Conservation (phyloP, 2,797 vertebrate genomes). For the Muscicapa striata region DNA sequence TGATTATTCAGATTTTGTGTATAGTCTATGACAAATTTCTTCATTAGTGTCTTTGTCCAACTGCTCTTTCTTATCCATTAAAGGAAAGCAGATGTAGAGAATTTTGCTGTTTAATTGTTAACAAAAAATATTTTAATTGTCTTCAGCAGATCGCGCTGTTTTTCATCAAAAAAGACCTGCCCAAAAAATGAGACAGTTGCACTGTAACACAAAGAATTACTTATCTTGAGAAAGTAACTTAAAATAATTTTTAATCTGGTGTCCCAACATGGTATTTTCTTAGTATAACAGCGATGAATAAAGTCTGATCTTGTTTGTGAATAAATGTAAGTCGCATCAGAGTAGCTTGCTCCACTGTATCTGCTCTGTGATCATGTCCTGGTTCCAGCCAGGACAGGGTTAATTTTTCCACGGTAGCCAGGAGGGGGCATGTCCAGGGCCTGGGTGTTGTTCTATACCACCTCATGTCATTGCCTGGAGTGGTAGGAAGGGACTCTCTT, state of each 20-base stretch:
- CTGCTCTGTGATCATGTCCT: not conserved
- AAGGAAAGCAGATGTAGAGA: not conserved
- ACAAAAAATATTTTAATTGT: not conserved
- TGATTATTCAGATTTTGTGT: not conserved
- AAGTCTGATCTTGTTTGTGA: not conserved
- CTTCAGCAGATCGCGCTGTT: not conserved
- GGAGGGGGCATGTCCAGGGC: fast-evolving
- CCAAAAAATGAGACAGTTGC: not conserved
- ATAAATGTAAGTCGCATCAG: not conserved
- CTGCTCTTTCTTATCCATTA: not conserved
- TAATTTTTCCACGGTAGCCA: not conserved
- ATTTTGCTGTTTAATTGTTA: not conserved
- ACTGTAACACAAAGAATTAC: not conserved
- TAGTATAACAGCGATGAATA: not conserved
- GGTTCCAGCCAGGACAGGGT: not conserved
- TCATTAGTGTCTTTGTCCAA: not conserved
- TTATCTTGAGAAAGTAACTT: not conserved
- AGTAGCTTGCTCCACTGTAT: not conserved
- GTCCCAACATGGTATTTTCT: not conserved
- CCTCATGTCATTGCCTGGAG: not conserved
- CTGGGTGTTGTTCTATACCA: not conserved
- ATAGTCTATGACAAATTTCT: not conserved
- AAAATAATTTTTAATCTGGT: not conserved
- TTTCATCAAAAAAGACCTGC: not conserved
- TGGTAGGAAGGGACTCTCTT: not conserved